Evolutionary conservation across 1,140 invertebrate genomes (phyloP).

Genomic region (Bombus balteatus): DNA sequence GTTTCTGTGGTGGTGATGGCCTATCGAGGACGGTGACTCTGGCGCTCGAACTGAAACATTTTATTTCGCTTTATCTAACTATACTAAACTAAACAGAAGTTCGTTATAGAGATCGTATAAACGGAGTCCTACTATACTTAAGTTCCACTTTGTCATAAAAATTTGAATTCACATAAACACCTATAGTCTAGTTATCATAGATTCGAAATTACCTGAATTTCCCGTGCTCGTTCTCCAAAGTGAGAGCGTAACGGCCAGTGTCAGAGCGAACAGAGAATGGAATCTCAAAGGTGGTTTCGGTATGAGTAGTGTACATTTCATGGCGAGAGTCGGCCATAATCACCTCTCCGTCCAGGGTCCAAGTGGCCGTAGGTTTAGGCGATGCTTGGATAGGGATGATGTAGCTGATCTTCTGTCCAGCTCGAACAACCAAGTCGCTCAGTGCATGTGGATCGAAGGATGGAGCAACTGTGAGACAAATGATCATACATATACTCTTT

Average conservation of each 20-base stretch:
- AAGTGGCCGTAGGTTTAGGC: constrained; percentile 92
- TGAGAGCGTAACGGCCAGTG: constrained; percentile 92
- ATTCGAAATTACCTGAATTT: constrained; percentile 81
- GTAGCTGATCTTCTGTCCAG: constrained; percentile 94
- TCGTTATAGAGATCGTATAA: too few relatives aligned
- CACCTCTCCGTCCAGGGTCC: constrained; percentile 93
- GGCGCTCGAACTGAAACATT: constrained; percentile 87
- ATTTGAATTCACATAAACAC: too few relatives aligned
- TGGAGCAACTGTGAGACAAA: constrained; percentile 87
- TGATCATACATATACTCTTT: neutral
- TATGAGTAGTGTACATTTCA: constrained; percentile 85
- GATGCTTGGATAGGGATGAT: constrained; percentile 94
- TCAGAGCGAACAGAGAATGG: constrained; percentile 91
- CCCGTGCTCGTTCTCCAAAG: constrained; percentile 93
- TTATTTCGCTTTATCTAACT: neutral
- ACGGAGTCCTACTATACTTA: too few relatives aligned
- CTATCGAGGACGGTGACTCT: constrained; percentile 95
- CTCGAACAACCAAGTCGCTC: constrained; percentile 93
- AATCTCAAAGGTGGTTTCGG: constrained; percentile 93
- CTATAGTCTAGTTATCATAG: neutral
- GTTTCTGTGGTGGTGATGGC: constrained; percentile 93
- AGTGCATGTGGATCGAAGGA: constrained; percentile 92
- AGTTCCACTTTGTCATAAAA: too few relatives aligned
- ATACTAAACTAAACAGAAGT: too few relatives aligned
- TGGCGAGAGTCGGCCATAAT: constrained; percentile 83